phyloP scores from a whole-genome alignment of 1,140 invertebrate genomes.

The Berghia stephanieae region DNA sequence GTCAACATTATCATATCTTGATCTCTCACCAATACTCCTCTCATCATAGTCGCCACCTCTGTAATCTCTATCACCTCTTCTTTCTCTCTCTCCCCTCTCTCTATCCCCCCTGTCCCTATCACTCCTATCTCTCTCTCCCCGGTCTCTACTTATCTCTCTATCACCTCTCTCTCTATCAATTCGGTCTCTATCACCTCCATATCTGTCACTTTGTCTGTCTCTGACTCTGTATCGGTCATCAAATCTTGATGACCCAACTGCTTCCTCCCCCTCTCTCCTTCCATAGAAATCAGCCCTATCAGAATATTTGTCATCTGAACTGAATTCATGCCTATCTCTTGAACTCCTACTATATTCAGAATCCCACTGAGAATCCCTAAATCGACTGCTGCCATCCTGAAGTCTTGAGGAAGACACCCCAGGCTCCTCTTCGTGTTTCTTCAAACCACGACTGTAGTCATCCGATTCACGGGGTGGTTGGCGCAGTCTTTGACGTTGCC shows the following conservation, averaged over 20 bases:
- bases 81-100: background rate
- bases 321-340: no score
- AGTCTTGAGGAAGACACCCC: no score
- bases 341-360: no score
- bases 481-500: no score
- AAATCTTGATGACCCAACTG: conserved; percentile 5
- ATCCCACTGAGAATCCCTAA: no score
- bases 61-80: background rate
- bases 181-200: conserved; percentile 17
- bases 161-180: conserved; percentile 4
- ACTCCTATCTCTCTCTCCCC: background rate
- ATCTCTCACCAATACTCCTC: no score
- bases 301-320: background rate
- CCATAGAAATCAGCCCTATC: background rate
- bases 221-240: background rate
- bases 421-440: no score
- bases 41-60: background rate
- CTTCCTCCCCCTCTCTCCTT: conserved; percentile 21
- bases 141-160: background rate
- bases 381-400: no score
- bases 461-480: no score
- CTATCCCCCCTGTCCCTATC: background rate
- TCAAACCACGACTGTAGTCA: no score
- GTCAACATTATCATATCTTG: background rate
- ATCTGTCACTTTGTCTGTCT: conserved; percentile 21